Conservation (phyloP, 2,113 vertebrate species). For the Dinomys branickii region DNA sequence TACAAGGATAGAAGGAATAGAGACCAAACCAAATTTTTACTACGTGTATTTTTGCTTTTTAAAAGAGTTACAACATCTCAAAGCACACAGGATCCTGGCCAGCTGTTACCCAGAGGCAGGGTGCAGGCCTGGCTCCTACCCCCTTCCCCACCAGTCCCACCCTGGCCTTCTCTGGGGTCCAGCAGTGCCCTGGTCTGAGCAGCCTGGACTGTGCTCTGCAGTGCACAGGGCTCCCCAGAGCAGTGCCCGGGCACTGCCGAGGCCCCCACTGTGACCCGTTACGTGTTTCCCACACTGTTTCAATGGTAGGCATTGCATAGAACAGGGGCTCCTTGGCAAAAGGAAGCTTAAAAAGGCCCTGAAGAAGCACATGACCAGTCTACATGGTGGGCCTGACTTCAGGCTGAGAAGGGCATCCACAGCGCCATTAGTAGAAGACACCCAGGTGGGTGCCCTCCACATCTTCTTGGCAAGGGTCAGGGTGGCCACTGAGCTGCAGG, state of each 20-base stretch:
- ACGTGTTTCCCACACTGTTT: background rate
- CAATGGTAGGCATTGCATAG: background rate
- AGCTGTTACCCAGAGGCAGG: background rate
- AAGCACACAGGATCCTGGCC: background rate
- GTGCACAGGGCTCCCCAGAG: background rate
- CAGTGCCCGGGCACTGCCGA: no score
- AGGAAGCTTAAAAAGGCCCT: background rate
- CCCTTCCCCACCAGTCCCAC: background rate
- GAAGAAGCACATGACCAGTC: background rate
- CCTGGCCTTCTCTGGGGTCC: background rate
- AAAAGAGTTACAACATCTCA: background rate
- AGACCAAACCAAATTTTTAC: constrained; percentile 29
- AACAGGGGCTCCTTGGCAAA: background rate
- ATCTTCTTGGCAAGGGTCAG: constrained; percentile 74
- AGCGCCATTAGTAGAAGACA: constrained; percentile 58
- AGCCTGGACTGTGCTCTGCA: background rate
- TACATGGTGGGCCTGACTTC: background rate
- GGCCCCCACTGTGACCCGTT: background rate
- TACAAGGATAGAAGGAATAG: constrained; percentile 32
- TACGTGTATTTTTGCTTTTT: background rate
- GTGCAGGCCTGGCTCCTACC: no score
- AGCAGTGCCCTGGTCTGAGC: background rate
- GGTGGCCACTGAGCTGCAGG: constrained; percentile 39
- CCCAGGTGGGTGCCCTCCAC: constrained; percentile 27
- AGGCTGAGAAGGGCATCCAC: background rate